phyloP scores from a whole-genome alignment of 2,797 vertebrate genomes.

The Ctenochaetus hawaiiensis region DNA sequence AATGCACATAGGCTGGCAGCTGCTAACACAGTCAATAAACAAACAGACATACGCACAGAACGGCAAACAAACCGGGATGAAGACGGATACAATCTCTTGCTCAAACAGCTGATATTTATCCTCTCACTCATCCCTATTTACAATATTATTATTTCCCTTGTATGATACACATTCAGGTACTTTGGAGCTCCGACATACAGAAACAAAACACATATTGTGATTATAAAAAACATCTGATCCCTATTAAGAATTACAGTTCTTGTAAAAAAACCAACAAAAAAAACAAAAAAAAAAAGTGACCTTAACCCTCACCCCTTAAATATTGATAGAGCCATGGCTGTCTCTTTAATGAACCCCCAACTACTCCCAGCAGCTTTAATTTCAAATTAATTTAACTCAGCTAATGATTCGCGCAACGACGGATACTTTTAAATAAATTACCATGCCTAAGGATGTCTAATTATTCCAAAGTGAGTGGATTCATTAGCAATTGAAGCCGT shows the following conservation, averaged over 20 bases:
- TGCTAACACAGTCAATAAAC: constrained; percentile 72
- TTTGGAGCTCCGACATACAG: background rate
- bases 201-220: background rate
- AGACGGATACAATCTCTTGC: constrained; percentile 72
- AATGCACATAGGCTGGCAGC: constrained; percentile 69
- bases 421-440: constrained; percentile 92
- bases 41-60: constrained; percentile 67
- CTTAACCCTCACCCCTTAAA: constrained; percentile 81
- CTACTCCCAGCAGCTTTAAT: constrained; percentile 90
- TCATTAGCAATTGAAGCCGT: constrained; percentile 91
- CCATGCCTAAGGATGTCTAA: constrained; percentile 92
- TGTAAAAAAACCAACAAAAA: background rate
- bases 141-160: constrained; percentile 58
- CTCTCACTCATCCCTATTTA: constrained; percentile 70
- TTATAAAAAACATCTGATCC: constrained; percentile 9
- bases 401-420: constrained; percentile 89
- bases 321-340: constrained; percentile 82
- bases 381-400: constrained; percentile 92
- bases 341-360: constrained; percentile 87
- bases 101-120: constrained; percentile 76
- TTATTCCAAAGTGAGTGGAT: constrained; percentile 90
- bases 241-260: constrained; percentile 2
- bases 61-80: constrained; percentile 71
- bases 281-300: constrained; percentile 62
- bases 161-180: constrained; percentile 23